Base-by-base conservation (phyloP, 2,888 invertebrate species). In the Eristalinus sepulchralis region DNA sequence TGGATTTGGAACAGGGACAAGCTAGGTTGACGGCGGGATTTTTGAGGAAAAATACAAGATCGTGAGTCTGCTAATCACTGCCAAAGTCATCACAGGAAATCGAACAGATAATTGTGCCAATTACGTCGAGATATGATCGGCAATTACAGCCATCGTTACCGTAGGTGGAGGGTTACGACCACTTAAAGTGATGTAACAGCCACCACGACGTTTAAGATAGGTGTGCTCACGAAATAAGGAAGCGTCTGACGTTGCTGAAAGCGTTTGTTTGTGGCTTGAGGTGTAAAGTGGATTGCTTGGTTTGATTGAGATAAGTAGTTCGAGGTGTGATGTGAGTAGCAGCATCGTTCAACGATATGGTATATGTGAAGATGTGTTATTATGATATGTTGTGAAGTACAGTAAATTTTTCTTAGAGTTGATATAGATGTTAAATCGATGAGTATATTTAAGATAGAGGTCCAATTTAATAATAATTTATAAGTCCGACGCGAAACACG, bases 161-260 rank as follows among this genome's bases (percentile, higher is more conserved):
- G 20, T 47, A 67, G 67, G 53, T 31, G 67, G 31, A 67, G 33
- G 27, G 55, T 55, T 55, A 67, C 13, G 20, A 33, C 11, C 31
- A 55, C 33, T 13, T 0, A 33, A 10, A 1, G 13, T 33, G 11
- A 27, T 66, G 10, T 55, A 27, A 24, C 24, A 5, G 6, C 17
- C 17, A 47, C n/a, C n/a, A n/a, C n/a, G n/a, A n/a, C n/a, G n/a
- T n/a, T n/a, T n/a, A n/a, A n/a, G n/a, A n/a, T n/a, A 13, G 13
- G 36, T 13, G 13, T 13, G n/a, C 13, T 39, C 39, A n/a, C 39
- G 39, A 39, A 39, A n/a, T 39, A n/a, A 39, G 39, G 39, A 39
- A 39, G 39, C 31, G 31, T 4, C 39, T n/a, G 5, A 2, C 11
- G 11, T 8, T 11, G n/a, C 39, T 39, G 0, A 39, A 39, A 39